Percentiles rank a stretch among this genome's conserved stretches.
Conservation (phyloP, 2,113 vertebrate species). For the Perca flavescens region DNA sequence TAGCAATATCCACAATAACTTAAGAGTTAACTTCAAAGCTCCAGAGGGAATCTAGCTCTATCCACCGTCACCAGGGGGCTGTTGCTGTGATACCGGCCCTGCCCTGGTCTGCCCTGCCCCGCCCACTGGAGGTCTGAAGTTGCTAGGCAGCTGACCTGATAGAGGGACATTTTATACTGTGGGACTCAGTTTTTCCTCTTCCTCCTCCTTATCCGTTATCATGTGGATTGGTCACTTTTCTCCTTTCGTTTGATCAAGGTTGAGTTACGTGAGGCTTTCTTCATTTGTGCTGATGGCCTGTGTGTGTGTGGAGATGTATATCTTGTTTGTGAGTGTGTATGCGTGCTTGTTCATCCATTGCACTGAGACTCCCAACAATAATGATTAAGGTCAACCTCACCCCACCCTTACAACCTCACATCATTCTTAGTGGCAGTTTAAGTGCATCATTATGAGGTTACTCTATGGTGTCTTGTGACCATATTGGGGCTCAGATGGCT, state of each 20-base stretch:
- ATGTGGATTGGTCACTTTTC: conserved; percentile 27
- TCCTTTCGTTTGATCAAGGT: conserved; percentile 17
- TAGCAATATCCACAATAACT: not conserved
- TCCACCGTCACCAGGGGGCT: conserved; percentile 45
- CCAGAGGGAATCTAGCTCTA: not conserved
- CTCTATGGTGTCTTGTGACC: conserved; percentile 30
- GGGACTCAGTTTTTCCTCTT: conserved; percentile 52
- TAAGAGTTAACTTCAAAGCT: not conserved
- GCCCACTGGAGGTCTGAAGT: conserved; percentile 47
- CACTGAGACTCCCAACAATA: not conserved
- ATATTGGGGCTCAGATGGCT: conserved; percentile 32
- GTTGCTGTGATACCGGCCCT: conserved; percentile 27
- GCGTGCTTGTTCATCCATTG: not conserved
- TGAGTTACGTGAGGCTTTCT: conserved; percentile 9
- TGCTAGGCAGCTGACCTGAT: conserved; percentile 51
- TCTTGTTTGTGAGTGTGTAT: not conserved
- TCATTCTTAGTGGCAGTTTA: conserved; percentile 50
- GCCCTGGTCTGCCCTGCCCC: not conserved
- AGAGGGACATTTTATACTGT: conserved; percentile 26
- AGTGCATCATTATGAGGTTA: conserved; percentile 43
- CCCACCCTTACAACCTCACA: conserved; percentile 12
- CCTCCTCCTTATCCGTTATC: conserved; percentile 23
- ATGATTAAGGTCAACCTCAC: conserved; percentile 33
- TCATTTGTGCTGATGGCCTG: not conserved
- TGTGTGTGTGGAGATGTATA: not conserved